Percentiles rank a stretch among this genome's conserved stretches.
Evolutionary conservation across 2,113 vertebrate genomes (phyloP).

Genomic region (Gallinago jamesoni): DNA sequence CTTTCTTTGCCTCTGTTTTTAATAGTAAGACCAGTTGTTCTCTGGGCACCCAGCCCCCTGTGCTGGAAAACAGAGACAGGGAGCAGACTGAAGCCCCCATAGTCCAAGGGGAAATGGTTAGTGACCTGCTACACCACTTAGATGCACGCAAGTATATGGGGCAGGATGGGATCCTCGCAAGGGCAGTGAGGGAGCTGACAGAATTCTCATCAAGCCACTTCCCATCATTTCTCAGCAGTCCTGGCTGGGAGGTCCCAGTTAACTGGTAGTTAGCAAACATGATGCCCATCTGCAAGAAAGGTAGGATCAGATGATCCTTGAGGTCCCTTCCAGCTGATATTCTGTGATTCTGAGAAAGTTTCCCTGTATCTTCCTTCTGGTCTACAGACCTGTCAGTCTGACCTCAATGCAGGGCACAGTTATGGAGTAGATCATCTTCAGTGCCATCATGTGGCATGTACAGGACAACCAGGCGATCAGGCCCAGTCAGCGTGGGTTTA

Average conservation of each 20-base stretch:
- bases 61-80: neutral
- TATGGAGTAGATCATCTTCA: neutral
- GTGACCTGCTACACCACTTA: neutral
- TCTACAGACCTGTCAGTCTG: neutral
- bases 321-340: neutral
- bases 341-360: neutral
- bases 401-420: rapidly evolving
- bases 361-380: no score
- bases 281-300: neutral
- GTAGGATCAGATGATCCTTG: neutral
- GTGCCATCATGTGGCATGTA: neutral
- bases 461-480: neutral
- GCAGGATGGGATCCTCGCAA: neutral
- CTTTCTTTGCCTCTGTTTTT: neutral
- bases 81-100: no score
- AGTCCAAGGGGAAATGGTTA: neutral
- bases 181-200: neutral
- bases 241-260: neutral
- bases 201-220: neutral
- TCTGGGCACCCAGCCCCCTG: neutral
- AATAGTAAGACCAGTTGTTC: neutral
- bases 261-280: neutral
- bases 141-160: neutral
- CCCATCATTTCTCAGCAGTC: neutral
- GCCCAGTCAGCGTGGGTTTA: neutral